phyloP scores from a whole-genome alignment of 2,888 invertebrate species.

The Alentia gelatinosa region DNA sequence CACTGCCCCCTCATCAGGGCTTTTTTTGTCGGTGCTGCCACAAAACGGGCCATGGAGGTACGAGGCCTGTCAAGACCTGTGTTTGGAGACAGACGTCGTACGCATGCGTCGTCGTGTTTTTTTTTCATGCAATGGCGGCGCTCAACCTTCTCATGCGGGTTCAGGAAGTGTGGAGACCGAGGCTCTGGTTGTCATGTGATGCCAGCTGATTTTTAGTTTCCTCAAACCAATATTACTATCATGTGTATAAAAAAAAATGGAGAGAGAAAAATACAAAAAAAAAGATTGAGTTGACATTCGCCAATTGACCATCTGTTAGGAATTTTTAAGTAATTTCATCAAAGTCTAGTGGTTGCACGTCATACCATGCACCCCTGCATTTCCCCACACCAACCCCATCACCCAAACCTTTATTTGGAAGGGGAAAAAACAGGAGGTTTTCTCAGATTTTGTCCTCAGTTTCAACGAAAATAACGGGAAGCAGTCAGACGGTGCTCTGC shows the following conservation, averaged over 20 bases:
- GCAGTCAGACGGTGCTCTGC: not conserved
- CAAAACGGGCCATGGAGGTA: not conserved
- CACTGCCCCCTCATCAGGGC: conserved; percentile 3
- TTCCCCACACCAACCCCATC: not conserved
- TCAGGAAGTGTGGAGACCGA: conserved; percentile 4
- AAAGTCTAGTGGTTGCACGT: not conserved
- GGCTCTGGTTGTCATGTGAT: conserved; percentile 31
- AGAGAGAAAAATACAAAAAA: not conserved
- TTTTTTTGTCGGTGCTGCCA: conserved; percentile 46
- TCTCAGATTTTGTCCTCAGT: not conserved
- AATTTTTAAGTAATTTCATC: not conserved
- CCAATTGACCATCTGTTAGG: not conserved
- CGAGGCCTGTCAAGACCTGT: not conserved
- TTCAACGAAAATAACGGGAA: not conserved
- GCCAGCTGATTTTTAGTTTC: conserved; percentile 39
- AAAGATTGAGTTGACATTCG: not conserved
- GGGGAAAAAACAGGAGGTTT: not conserved
- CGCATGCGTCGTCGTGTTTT: conserved; percentile 24
- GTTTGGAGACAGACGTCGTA: conserved; percentile 39
- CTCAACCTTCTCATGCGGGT: conserved; percentile 28
- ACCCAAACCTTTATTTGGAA: not conserved
- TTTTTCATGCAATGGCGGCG: conserved; percentile 46
- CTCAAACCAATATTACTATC: not conserved
- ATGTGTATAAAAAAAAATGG: not conserved
- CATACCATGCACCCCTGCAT: not conserved